These are phyloP conservation scores for Heliothis virescens DNA, from an alignment of 1,140 invertebrate genomes.

Conservation along the genomic window DNA sequence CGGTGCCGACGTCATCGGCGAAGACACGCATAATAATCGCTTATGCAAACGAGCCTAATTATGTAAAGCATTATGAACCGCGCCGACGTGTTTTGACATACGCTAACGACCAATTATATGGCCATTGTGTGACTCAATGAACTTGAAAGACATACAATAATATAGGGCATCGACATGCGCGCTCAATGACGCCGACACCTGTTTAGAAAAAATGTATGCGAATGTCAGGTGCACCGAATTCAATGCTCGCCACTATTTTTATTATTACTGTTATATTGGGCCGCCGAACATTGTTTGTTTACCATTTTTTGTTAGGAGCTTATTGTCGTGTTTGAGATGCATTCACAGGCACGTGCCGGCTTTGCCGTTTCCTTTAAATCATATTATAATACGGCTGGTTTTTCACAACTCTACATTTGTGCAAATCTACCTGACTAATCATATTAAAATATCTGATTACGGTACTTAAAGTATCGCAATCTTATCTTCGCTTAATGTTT, in stretches of 20 bases:
- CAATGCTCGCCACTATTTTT: slow-evolving; percentile 70
- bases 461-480: slow-evolving; percentile 28
- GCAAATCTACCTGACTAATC: slow-evolving; percentile 4
- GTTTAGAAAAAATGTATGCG: slow-evolving; percentile 76
- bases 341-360: slow-evolving; percentile 1
- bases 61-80: slow-evolving; percentile 82
- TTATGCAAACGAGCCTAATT: slow-evolving; percentile 84
- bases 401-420: slow-evolving; percentile 8
- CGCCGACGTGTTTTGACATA: slow-evolving; percentile 80
- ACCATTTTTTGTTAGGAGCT: slow-evolving; percentile 61
- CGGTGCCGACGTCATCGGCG: slow-evolving; percentile 72
- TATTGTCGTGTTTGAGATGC: slow-evolving; percentile 32
- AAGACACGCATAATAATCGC: slow-evolving; percentile 83
- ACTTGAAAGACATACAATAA: slow-evolving; percentile 82
- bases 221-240: slow-evolving; percentile 80
- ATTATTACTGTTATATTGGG: slow-evolving; percentile 61
- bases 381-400: slow-evolving; percentile 19
- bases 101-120: slow-evolving; percentile 81
- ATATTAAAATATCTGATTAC: slow-evolving; percentile 37
- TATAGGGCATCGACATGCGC: slow-evolving; percentile 82
- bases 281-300: slow-evolving; percentile 52
- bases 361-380: slow-evolving; percentile 7
- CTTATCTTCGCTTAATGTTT: slow-evolving; percentile 29
- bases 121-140: slow-evolving; percentile 81
- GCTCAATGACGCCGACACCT: slow-evolving; percentile 76